A percentile compares a stretch with the other conserved stretches of the same genome.
Conservation (phyloP, 2,888 invertebrate species). For the Acanthoscelides obtectus region DNA sequence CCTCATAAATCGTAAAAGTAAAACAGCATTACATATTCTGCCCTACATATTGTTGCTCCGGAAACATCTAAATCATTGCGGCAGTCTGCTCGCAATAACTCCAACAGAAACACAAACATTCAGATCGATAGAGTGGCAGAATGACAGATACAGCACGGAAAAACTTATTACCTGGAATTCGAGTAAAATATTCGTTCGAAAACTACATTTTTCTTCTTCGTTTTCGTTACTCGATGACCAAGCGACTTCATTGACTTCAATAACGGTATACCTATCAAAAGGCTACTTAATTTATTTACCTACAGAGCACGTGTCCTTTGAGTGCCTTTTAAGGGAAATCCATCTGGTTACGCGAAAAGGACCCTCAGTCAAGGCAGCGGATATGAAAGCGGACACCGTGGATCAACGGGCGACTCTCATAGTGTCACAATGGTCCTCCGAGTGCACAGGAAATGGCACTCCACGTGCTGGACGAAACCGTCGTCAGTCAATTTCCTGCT, state of each 20-base stretch:
- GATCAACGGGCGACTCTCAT: conserved; percentile 12
- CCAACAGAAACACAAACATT: too few species aligned
- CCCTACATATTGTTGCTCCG: too few species aligned
- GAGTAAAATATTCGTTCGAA: too few species aligned
- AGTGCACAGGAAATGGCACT: conserved; percentile 28
- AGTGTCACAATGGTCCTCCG: conserved; percentile 24
- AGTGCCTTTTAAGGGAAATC: not conserved
- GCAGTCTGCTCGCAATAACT: too few species aligned
- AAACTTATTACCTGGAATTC: too few species aligned
- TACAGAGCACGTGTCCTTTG: not conserved
- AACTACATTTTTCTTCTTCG: too few species aligned
- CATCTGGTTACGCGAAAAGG: not conserved
- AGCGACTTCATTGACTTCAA: not conserved
- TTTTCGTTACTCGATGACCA: not conserved
- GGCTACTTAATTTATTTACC: not conserved
- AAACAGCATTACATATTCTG: too few species aligned
- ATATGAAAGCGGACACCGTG: conserved; percentile 21
- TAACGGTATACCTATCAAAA: not conserved
- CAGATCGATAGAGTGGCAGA: too few species aligned
- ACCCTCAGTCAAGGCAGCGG: conserved; percentile 13
- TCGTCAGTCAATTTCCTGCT: conserved; percentile 29
- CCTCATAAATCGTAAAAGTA: too few species aligned
- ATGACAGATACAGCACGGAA: too few species aligned
- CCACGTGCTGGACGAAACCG: conserved; percentile 7
- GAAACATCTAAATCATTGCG: too few species aligned